Conservation (phyloP, 2,888 invertebrate species). For the Priocnemis perturbator region DNA sequence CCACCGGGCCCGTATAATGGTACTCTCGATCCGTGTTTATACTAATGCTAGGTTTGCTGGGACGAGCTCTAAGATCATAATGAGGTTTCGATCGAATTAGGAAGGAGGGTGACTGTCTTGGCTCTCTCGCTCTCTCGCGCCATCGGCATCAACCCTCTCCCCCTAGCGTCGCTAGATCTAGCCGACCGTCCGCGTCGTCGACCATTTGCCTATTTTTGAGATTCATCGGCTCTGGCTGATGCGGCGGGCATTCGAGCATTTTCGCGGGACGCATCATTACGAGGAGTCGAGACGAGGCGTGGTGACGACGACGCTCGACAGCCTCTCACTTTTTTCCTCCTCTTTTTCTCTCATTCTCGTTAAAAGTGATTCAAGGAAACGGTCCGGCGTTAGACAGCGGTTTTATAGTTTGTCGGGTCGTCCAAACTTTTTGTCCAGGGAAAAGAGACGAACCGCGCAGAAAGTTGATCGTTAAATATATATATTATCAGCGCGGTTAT, state of each 20-base stretch:
- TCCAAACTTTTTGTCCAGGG: conserved; percentile 29
- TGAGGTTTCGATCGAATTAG: conserved; percentile 70
- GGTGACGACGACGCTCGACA: conserved; percentile 34
- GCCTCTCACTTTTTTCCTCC: conserved; percentile 3
- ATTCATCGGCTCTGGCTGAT: not conserved
- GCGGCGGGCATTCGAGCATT: conserved; percentile 38
- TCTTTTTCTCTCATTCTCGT: conserved; percentile 31
- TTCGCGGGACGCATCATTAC: conserved; percentile 41
- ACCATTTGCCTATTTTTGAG: not conserved
- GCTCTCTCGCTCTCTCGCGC: conserved; percentile 26
- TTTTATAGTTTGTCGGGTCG: conserved; percentile 23
- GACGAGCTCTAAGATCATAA: conserved; percentile 67
- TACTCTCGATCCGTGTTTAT: conserved; percentile 70
- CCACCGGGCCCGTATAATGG: conserved; percentile 62
- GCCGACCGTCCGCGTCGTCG: not conserved
- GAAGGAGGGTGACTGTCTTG: conserved; percentile 54
- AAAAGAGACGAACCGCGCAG: conserved; percentile 9
- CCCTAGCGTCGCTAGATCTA: not conserved
- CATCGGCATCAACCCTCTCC: conserved; percentile 11
- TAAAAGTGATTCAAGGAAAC: conserved; percentile 50
- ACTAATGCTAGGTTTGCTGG: conserved; percentile 69
- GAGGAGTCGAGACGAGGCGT: conserved; percentile 19
- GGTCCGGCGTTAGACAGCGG: conserved; percentile 36
- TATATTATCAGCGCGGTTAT: not conserved
- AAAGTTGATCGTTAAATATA: conserved; percentile 1